phyloP scores from a whole-genome alignment of 2,888 invertebrate genomes.

The Pogonocherus hispidulus region DNA sequence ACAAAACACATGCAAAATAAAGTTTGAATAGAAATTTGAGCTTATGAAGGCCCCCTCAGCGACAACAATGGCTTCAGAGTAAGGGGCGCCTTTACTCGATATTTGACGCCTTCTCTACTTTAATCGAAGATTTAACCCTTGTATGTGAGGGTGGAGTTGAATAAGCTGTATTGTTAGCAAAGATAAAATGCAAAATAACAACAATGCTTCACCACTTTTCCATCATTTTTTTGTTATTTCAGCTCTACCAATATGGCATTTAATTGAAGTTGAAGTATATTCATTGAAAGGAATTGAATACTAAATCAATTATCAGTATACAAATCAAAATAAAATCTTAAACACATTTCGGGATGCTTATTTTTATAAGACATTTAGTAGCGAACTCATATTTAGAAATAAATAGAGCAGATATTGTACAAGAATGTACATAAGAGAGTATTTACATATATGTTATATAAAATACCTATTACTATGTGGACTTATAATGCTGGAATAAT shows the following conservation, averaged over 20 bases:
- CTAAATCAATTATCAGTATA: too few relatives aligned
- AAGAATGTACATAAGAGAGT: too few relatives aligned
- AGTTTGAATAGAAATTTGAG: conserved; percentile 58
- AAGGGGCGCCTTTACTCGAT: conserved; percentile 56
- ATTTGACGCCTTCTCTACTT: conserved; percentile 62
- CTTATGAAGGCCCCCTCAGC: conserved; percentile 49
- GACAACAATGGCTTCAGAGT: conserved; percentile 46
- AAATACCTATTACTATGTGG: too few relatives aligned
- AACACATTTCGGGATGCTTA: too few relatives aligned
- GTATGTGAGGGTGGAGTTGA: conserved; percentile 58
- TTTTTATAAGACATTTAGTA: too few relatives aligned
- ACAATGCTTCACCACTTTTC: conserved; percentile 36
- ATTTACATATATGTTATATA: too few relatives aligned
- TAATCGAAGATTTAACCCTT: conserved; percentile 65
- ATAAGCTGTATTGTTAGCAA: conserved; percentile 55
- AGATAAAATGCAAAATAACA: conserved; percentile 51
- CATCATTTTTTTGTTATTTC: conserved; percentile 11
- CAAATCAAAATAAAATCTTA: too few relatives aligned
- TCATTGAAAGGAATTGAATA: too few relatives aligned
- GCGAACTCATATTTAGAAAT: too few relatives aligned
- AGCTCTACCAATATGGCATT: background rate
- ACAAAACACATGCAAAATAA: conserved; percentile 56
- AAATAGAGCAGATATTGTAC: too few relatives aligned
- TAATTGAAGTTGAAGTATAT: background rate
- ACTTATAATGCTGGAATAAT: too few relatives aligned